Conservation (phyloP, 2,888 invertebrate genomes). For the Apeira syringaria region DNA sequence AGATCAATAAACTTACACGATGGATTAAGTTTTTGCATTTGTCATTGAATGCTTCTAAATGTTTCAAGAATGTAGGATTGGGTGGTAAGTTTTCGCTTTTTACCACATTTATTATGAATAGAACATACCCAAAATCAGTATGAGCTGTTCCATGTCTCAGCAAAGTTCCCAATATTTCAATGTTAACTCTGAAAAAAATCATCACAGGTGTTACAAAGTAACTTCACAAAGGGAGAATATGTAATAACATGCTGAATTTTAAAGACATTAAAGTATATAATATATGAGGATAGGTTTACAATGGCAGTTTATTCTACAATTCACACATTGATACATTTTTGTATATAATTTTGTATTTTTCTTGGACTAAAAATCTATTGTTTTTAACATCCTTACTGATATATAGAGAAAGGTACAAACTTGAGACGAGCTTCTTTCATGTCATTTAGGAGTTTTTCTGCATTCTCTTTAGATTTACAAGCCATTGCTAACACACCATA, state of each 20-base stretch:
- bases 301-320: too few relatives aligned
- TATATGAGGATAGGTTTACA: too few relatives aligned
- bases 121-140: slow-evolving; percentile 86
- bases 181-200: slow-evolving; percentile 88
- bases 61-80: slow-evolving; percentile 84
- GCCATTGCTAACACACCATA: slow-evolving; percentile 93
- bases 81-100: slow-evolving; percentile 85
- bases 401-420: slow-evolving; percentile 58
- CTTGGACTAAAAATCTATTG: too few relatives aligned
- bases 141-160: slow-evolving; percentile 85
- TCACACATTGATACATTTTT: too few relatives aligned
- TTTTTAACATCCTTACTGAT: too few relatives aligned
- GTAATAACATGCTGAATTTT: too few relatives aligned
- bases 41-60: slow-evolving; percentile 85
- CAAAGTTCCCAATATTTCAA: slow-evolving; percentile 90
- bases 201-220: too few relatives aligned
- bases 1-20: slow-evolving; percentile 46
- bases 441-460: slow-evolving; percentile 85
- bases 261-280: too few relatives aligned
- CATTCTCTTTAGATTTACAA: slow-evolving; percentile 86
- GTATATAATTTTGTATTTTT: too few relatives aligned
- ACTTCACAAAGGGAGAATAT: too few relatives aligned
- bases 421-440: slow-evolving; percentile 87
- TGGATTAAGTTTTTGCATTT: slow-evolving; percentile 79
- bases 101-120: slow-evolving; percentile 87